Base-by-base conservation (phyloP, 2,888 invertebrate species). In the Itoplectis maculator region DNA sequence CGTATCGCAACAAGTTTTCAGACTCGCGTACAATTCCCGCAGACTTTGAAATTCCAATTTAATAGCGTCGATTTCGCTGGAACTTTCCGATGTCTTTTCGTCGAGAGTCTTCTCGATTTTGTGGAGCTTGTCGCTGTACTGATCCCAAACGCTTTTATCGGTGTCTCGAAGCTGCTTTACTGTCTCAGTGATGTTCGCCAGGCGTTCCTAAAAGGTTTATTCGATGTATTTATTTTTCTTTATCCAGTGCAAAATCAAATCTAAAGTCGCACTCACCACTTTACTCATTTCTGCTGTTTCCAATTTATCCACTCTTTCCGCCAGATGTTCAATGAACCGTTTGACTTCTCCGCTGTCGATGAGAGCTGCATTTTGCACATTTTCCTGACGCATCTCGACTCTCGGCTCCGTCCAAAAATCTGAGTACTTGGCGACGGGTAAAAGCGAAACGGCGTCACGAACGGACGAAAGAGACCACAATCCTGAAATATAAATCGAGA, bases 11-110 rank as follows among this genome's bases (percentile, higher is more conserved):
- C 90, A 91, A 35, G 84, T 85, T 84, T 90, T 90, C 6, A 90
- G 68, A 73, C 88, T 79, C 7, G 85, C 72, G 61, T 90, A 91
- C 15, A 89, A 81, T 7, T 88, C 74, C 45, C 87, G 88, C 13
- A 92, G 61, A 23, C 82, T 84, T 65, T 90, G 83, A 45, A 92
- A 87, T 51, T 92, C 91, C 0, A 88, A 11, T 77, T 89, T 90
- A 13, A 92, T 88, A 0, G 81, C 79, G 35, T 85, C 79, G 0
- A 92, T 80, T 51, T 91, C 90, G 15, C 86, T 85, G 3, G 35
- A 56, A 9, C 70, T 79, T 15, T 85, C 82, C 4, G 82, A 74
- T 9, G 84, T 83, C 18, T 81, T 65, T 5, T 65, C 59, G 3
- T 80, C 79, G 11, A 82, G 0, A 61, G 49, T 76, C 13, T 61